Evolutionary conservation across 2,113 vertebrate genomes (phyloP).

Genomic region (Danionella cerebrum): DNA sequence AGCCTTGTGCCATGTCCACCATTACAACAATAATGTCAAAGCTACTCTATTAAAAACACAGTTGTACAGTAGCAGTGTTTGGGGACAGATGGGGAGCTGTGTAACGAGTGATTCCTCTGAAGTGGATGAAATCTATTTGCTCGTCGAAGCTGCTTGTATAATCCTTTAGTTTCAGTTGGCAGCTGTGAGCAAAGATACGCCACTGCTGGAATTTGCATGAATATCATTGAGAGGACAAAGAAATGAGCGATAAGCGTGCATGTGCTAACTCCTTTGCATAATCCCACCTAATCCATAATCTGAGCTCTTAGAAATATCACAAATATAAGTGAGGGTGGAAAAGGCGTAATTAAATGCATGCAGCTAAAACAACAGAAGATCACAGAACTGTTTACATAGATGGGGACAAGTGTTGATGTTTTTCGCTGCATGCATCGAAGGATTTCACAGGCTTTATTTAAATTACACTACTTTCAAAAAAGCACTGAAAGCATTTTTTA

Average conservation of each 20-base stretch:
- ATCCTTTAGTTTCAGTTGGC: conserved; percentile 87
- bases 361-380: neutral
- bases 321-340: conserved; percentile 46
- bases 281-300: conserved; percentile 69
- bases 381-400: neutral
- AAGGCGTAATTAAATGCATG: conserved; percentile 42
- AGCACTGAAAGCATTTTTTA: too few relatives aligned
- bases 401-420: too few relatives aligned
- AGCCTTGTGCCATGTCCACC: too few relatives aligned
- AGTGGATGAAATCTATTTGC: conserved; percentile 76
- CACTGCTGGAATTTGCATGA: conserved; percentile 68
- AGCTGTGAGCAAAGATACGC: conserved; percentile 91
- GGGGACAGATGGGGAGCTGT: conserved; percentile 61
- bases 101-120: conserved; percentile 68
- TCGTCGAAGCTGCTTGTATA: conserved; percentile 76
- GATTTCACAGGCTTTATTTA: too few relatives aligned
- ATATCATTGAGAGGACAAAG: conserved; percentile 74
- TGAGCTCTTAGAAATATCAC: conserved; percentile 52
- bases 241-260: conserved; percentile 72
- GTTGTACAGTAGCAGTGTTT: too few relatives aligned
- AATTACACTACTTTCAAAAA: too few relatives aligned
- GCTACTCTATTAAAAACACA: conserved; percentile 58
- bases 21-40: too few relatives aligned
- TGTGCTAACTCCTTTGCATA: conserved; percentile 64
- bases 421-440: too few relatives aligned